Evolutionary conservation across 2,113 vertebrate species (phyloP).

Genomic region (Tachysurus vachellii): DNA sequence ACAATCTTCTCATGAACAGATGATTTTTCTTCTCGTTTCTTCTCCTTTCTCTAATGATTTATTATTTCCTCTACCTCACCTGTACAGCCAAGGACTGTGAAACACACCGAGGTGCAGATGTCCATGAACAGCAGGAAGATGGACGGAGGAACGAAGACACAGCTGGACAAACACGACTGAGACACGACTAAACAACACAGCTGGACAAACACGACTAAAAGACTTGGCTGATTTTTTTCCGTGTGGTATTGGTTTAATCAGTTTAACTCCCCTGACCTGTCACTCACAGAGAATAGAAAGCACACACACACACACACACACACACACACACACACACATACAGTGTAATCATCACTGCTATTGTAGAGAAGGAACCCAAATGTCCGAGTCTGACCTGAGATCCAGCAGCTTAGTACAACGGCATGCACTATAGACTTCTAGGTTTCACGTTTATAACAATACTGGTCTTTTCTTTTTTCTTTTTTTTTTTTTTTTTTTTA

Average conservation of each 20-base stretch:
- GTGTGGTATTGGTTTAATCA: constrained; percentile 61
- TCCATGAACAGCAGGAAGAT: constrained; percentile 63
- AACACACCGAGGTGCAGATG: constrained; percentile 59
- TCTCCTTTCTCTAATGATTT: background rate
- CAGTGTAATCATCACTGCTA: constrained; percentile 58
- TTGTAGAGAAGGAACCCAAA: constrained; percentile 59
- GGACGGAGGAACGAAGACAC: constrained; percentile 67
- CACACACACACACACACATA: constrained; percentile 43
- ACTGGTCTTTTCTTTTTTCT: constrained; percentile 69
- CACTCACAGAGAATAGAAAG: constrained; percentile 66
- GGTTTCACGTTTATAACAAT: constrained; percentile 70
- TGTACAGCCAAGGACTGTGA: constrained; percentile 52
- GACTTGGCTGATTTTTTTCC: constrained; percentile 60
- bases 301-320: constrained; percentile 49
- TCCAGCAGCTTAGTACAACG: constrained; percentile 69
- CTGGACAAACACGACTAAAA: constrained; percentile 43
- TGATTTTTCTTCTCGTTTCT: background rate
- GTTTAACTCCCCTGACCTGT: constrained; percentile 61
- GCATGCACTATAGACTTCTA: constrained; percentile 75
- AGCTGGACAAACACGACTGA: constrained; percentile 68
- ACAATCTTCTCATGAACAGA: too few species aligned
- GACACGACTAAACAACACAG: constrained; percentile 62
- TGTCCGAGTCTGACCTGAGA: constrained; percentile 59
- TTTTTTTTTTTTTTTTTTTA: constrained; percentile 66
- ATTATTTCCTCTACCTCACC: background rate